phyloP scores from a whole-genome alignment of 2,797 vertebrate genomes.

The Chelonia mydas region DNA sequence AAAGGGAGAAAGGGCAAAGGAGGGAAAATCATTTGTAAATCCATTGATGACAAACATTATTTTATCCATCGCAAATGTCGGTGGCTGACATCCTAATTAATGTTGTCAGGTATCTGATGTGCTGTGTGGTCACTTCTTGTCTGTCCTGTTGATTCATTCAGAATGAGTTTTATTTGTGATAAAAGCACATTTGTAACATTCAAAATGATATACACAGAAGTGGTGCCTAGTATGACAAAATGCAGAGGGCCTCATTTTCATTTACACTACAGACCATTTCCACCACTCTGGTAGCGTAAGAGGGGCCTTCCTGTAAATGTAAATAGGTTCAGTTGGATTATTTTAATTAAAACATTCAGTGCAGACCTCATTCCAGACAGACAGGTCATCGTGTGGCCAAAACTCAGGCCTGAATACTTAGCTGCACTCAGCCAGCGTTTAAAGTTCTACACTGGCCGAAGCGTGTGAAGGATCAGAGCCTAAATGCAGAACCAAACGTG shows the following conservation, averaged over 20 bases:
- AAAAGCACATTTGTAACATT: not conserved
- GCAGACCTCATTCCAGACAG: no score
- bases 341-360: not conserved
- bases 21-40: not conserved
- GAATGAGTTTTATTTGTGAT: not conserved
- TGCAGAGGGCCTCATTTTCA: not conserved
- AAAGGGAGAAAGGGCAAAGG: not conserved
- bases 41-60: not conserved
- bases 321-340: not conserved
- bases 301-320: not conserved
- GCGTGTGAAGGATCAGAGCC: not conserved
- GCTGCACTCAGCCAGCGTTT: not conserved
- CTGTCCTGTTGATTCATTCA: not conserved
- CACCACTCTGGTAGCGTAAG: not conserved
- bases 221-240: not conserved
- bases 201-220: accelerated
- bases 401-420: not conserved
- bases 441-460: not conserved
- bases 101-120: accelerated
- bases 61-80: not conserved
- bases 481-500: not conserved
- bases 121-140: not conserved
- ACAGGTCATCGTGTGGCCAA: not conserved
- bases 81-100: not conserved
- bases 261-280: not conserved